Evolutionary conservation across 2,888 invertebrate species (phyloP).

Genomic region (Phymatocera aterrima): DNA sequence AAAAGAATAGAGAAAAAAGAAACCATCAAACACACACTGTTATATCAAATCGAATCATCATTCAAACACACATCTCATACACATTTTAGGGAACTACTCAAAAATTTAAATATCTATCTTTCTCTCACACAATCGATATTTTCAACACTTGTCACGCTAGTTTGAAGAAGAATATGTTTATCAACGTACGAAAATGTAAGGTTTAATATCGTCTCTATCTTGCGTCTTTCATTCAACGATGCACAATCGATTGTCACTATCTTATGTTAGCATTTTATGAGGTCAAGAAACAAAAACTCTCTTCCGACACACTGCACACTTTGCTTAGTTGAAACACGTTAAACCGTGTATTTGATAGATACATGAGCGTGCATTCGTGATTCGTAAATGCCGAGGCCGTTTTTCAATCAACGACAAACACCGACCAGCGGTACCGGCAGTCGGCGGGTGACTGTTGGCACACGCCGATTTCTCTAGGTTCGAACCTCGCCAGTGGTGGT

Average conservation of each 20-base stretch:
- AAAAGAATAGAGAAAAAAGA: no score
- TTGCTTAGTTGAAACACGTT: not conserved
- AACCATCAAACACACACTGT: no score
- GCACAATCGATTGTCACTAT: slow-evolving; percentile 6
- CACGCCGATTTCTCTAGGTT: slow-evolving; percentile 53
- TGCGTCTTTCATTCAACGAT: not conserved
- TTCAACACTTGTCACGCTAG: not conserved
- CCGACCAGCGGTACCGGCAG: slow-evolving; percentile 58
- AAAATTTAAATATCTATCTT: not conserved
- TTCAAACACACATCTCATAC: not conserved
- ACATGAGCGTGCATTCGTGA: not conserved
- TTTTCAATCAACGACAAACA: slow-evolving; percentile 23
- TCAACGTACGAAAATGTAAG: slow-evolving; percentile 1
- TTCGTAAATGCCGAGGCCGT: slow-evolving; percentile 7
- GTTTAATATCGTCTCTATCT: not conserved
- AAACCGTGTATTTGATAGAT: not conserved
- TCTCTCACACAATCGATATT: not conserved
- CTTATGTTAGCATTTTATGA: no score
- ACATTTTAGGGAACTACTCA: not conserved
- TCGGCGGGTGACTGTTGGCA: slow-evolving; percentile 67
- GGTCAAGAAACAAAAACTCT: not conserved
- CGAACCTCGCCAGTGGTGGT: slow-evolving; percentile 33
- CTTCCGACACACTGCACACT: slow-evolving; percentile 25
- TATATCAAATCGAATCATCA: not conserved
- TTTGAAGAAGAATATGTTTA: not conserved